phyloP scores from a whole-genome alignment of 2,113 vertebrate genomes.

The Peromyscus californicus region DNA sequence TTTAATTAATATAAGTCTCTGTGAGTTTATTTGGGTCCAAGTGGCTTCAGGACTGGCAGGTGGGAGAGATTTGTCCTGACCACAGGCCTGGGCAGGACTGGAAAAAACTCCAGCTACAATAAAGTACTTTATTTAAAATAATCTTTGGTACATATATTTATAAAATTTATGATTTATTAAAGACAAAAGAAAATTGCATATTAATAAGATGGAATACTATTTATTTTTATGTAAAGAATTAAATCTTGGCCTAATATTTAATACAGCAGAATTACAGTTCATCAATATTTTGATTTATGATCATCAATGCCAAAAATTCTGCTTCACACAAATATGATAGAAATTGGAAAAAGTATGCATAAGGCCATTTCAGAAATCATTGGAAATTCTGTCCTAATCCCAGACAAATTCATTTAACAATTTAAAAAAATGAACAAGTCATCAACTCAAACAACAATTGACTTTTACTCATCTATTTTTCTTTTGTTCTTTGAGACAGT shows the following conservation, averaged over 20 bases:
- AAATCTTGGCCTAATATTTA: not conserved
- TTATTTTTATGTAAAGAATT: not conserved
- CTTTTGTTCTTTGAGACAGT: not conserved
- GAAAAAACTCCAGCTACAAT: no score
- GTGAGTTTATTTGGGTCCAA: no score
- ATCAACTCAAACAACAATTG: not conserved
- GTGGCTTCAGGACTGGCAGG: no score
- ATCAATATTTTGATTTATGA: not conserved
- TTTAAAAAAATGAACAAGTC: not conserved
- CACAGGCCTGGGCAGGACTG: no score
- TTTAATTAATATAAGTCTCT: no score
- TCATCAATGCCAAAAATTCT: not conserved
- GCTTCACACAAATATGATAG: not conserved
- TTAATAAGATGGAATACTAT: not conserved
- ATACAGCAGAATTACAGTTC: not conserved
- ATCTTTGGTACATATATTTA: not conserved
- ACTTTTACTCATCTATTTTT: not conserved
- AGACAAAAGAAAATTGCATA: not conserved
- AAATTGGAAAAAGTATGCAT: not conserved
- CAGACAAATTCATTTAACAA: not conserved
- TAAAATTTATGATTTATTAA: not conserved
- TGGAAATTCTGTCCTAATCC: not conserved
- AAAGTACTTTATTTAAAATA: not conserved
- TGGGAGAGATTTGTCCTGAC: no score
- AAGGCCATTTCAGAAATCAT: not conserved